Evolutionary conservation across 2,113 vertebrate genomes (phyloP).

Genomic region (Promerops cafer): DNA sequence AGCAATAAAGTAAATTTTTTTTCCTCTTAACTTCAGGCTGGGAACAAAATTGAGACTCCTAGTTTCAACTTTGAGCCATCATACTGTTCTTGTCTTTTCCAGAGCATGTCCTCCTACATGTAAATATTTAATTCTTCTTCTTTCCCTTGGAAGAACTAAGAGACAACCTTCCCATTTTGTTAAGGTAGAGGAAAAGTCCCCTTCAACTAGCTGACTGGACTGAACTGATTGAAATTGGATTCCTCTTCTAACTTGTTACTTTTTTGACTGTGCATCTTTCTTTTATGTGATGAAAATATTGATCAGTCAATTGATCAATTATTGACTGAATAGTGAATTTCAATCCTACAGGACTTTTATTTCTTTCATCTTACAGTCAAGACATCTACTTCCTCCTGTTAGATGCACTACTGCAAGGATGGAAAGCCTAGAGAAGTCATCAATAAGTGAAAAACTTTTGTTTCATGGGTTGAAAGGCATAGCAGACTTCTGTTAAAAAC

Average conservation of each 20-base stretch:
- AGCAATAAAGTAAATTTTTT: background rate
- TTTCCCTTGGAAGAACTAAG: background rate
- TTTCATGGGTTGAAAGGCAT: background rate
- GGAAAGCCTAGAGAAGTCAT: background rate
- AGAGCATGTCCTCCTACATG: background rate
- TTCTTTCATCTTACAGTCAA: background rate
- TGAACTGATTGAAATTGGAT: background rate
- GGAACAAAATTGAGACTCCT: background rate
- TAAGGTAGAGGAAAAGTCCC: background rate
- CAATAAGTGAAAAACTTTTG: background rate
- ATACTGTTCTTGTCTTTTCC: background rate
- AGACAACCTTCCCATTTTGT: background rate
- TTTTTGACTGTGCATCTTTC: background rate
- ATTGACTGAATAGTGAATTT: background rate
- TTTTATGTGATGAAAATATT: background rate
- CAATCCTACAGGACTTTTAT: background rate
- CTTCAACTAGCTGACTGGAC: background rate
- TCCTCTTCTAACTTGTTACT: background rate
- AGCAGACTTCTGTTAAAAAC: background rate
- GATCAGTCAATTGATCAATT: background rate
- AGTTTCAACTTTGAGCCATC: background rate
- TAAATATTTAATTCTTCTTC: background rate
- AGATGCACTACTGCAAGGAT: background rate
- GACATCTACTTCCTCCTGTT: background rate
- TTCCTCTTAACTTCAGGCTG: background rate